Conservation (phyloP, 2,888 invertebrate genomes). For the Globia sparganii region DNA sequence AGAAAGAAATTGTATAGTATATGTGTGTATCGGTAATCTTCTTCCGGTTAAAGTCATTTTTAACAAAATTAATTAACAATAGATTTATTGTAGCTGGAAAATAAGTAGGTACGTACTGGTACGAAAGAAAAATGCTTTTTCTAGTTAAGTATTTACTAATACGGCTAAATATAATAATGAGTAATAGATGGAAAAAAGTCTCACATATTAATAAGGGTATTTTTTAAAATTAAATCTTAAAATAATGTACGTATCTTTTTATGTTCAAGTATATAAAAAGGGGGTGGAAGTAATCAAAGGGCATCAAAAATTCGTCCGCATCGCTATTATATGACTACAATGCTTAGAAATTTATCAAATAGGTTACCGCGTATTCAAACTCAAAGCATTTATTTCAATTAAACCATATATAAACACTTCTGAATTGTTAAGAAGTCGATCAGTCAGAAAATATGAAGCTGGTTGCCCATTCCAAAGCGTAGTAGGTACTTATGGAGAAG, state of each 20-base stretch:
- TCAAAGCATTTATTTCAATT: too few species aligned
- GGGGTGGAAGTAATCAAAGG: not conserved
- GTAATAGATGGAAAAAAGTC: too few species aligned
- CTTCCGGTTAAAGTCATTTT: not conserved
- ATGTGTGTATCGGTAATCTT: not conserved
- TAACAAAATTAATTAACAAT: not conserved
- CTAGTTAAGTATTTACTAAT: not conserved
- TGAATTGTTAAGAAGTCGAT: too few species aligned
- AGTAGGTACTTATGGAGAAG: too few species aligned
- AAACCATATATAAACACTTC: too few species aligned
- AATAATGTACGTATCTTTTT: too few species aligned
- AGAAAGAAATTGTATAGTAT: not conserved
- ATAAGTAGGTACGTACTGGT: not conserved
- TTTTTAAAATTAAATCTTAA: too few species aligned
- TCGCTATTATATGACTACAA: not conserved
- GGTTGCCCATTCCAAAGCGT: too few species aligned
- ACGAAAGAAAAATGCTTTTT: not conserved
- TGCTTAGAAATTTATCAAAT: not conserved
- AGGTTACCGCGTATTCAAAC: conserved; percentile 3
- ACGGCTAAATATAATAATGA: not conserved
- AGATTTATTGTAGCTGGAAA: not conserved
- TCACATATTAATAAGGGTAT: too few species aligned
- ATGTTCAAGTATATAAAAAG: too few species aligned
- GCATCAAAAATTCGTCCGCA: not conserved
- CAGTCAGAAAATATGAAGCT: too few species aligned